Evolutionary conservation across 2,888 invertebrate species (phyloP).

Genomic region (Pseudolycoriella hygida): DNA sequence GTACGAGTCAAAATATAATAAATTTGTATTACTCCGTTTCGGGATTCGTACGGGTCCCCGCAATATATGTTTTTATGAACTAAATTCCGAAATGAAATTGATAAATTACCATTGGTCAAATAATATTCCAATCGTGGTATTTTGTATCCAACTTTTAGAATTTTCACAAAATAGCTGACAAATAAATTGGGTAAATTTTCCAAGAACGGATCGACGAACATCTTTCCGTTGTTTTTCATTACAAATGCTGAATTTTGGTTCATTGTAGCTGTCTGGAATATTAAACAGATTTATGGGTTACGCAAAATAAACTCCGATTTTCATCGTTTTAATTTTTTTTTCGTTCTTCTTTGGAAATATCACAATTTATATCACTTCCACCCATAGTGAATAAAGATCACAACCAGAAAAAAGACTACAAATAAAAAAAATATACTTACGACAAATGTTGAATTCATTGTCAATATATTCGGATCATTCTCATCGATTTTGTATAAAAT

Average conservation of each 20-base stretch:
- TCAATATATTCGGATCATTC: conserved; percentile 12
- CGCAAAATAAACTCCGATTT: not conserved
- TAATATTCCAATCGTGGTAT: conserved; percentile 26
- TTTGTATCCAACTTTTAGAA: conserved; percentile 25
- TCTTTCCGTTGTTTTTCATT: conserved; percentile 19
- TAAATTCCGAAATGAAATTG: not conserved
- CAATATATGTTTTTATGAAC: too few relatives aligned
- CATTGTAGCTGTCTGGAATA: conserved; percentile 1
- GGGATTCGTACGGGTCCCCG: too few relatives aligned
- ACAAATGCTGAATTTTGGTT: conserved; percentile 15
- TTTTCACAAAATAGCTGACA: conserved; percentile 20
- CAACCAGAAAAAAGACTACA: too few relatives aligned
- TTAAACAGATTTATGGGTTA: too few relatives aligned
- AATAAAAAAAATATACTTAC: conserved; percentile 1
- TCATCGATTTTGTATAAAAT: conserved; percentile 19
- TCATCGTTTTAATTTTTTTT: not conserved
- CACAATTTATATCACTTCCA: not conserved
- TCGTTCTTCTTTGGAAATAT: not conserved
- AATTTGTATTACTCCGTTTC: too few relatives aligned
- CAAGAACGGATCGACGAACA: conserved; percentile 26
- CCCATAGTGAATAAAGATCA: conserved; percentile 1
- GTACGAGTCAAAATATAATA: too few relatives aligned
- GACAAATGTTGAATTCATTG: conserved; percentile 6
- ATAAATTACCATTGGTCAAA: conserved; percentile 22
- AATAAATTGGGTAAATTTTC: conserved; percentile 22